Percentiles rank a stretch among this genome's conserved stretches.
Conservation (phyloP, 2,797 vertebrate genomes). For the Gadopsis bispinosus region DNA sequence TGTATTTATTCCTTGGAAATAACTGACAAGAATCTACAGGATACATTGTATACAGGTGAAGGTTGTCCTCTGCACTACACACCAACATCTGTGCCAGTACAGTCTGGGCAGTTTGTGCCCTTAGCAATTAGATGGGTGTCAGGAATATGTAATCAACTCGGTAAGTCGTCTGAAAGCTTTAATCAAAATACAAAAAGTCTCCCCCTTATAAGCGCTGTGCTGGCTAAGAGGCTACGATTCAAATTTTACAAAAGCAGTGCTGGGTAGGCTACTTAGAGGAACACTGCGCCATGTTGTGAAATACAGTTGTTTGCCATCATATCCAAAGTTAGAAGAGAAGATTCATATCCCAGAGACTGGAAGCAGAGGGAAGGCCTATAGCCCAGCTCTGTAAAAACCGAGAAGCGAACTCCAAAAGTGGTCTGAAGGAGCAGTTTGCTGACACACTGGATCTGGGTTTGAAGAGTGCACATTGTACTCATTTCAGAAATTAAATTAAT, state of each 20-base stretch:
- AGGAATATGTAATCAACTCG: slow-evolving; percentile 26
- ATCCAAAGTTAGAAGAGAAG: slow-evolving; percentile 26
- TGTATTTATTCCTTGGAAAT: slow-evolving; percentile 24
- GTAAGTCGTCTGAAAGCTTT: slow-evolving; percentile 1
- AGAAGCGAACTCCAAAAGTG: slow-evolving; percentile 20
- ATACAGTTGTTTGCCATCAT: slow-evolving; percentile 8
- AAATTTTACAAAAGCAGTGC: slow-evolving; percentile 20
- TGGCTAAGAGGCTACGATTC: slow-evolving; percentile 27
- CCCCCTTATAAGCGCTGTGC: background rate
- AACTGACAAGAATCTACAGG: slow-evolving; percentile 27
- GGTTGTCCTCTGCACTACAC: slow-evolving; percentile 25
- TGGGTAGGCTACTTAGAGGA: slow-evolving; percentile 5
- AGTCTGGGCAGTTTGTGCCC: slow-evolving; percentile 20
- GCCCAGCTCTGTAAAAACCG: background rate
- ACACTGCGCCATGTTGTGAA: slow-evolving; percentile 15
- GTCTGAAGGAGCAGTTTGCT: slow-evolving; percentile 22
- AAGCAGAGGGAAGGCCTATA: background rate
- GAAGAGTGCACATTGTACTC: slow-evolving; percentile 4
- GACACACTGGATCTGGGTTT: background rate
- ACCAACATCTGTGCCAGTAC: slow-evolving; percentile 32
- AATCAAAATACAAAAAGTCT: slow-evolving; percentile 13
- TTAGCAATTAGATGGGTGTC: slow-evolving; percentile 5
- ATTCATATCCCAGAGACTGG: background rate
- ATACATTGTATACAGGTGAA: slow-evolving; percentile 31
- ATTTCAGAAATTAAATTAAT: background rate